Evolutionary conservation across 1,140 invertebrate species (phyloP), one percentile per base, ranked within the genome.

Genomic region (Penaeus indicus): DNA sequence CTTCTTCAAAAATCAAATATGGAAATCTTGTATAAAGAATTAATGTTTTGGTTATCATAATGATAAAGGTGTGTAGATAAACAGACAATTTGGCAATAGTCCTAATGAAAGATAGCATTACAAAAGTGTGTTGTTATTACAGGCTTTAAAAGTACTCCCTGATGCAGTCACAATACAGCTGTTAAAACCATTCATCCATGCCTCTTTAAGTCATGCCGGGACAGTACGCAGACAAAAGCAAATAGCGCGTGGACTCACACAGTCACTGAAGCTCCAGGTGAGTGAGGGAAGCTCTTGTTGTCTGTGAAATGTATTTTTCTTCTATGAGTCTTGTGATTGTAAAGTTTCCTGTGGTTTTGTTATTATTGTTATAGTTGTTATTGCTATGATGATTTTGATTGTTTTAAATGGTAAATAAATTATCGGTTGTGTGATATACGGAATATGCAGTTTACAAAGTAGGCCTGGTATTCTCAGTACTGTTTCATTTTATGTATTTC

Each of bases 181-280:
- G 19, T 63, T 90, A 84, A 67, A 89, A 72, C 81, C 88, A 27
- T 89, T 89, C 63, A 80, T 89, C 21, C 88, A 89, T 61, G 72
- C 81, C 4, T 86, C 84, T n/a, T 80, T 88, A 21, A 85, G 61
- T 25, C 61, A 60, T n/a, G 83, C 81, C 4, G 80, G 25, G 27
- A 84, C 90, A 54, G 60, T 72, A 18, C 86, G 72, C 67, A 77
- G 72, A 63, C 47, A 86, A 61, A 80, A 84, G 60, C 89, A 84
- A 64, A 88, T 82, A 84, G 64, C 67, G 19, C 67, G 77, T 13
- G 85, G 81, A 62, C 85, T 85, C 61, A 90, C 85, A 32, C 88
- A 87, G 88, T 86, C 86, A 69, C 79, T 86, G n/a, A 82, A 90
- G 63, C 72, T 89, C 22, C 83, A 90, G 69, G 88, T 90, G 13